phyloP scores from a whole-genome alignment of 2,113 vertebrate species.

The Cnemophilus loriae region DNA sequence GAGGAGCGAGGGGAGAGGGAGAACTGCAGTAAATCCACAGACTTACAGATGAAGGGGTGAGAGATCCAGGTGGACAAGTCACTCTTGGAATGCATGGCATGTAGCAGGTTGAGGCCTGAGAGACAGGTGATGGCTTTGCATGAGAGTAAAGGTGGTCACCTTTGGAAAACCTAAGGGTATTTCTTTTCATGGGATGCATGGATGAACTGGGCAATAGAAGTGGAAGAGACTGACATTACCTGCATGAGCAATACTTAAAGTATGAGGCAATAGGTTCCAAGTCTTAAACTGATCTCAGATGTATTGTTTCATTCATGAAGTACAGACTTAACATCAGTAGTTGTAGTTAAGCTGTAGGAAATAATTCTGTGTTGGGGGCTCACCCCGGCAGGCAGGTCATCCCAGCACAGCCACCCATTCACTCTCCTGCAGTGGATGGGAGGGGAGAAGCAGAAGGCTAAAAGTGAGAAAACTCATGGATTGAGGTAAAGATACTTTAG shows the following conservation, averaged over 20 bases:
- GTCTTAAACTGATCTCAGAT: background rate
- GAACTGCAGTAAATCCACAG: background rate
- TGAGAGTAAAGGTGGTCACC: background rate
- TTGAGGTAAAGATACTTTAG: background rate
- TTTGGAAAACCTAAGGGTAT: background rate
- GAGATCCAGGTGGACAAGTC: background rate
- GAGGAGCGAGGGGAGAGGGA: background rate
- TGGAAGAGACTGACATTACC: background rate
- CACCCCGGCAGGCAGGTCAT: background rate
- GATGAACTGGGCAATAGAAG: background rate
- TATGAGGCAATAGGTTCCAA: background rate
- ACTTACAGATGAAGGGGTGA: background rate
- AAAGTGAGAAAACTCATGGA: background rate
- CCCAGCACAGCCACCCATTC: background rate
- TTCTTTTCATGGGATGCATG: background rate
- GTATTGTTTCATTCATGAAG: background rate
- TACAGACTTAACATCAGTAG: background rate
- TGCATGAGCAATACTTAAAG: background rate
- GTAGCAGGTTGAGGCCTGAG: background rate
- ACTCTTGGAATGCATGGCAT: background rate
- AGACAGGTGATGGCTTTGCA: background rate
- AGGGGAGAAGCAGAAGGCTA: background rate
- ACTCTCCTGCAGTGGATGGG: background rate
- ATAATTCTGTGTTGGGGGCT: background rate
- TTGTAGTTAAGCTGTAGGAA: background rate